Base-by-base conservation (phyloP, 2,888 invertebrate species). In the Sarcophaga carnaria region DNA sequence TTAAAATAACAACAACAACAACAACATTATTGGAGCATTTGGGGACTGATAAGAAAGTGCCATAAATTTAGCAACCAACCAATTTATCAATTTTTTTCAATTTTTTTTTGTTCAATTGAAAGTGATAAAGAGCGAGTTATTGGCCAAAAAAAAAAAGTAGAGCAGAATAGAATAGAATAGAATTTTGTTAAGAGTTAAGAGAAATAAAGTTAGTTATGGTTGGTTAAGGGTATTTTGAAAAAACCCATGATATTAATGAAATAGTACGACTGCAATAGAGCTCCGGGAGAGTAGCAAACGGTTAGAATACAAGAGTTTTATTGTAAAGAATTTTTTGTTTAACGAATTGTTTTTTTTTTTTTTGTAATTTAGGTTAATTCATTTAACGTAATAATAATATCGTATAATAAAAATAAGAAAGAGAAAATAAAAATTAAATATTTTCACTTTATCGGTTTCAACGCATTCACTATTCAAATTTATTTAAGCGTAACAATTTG, bases 261-360 rank as follows among this genome's bases (percentile, higher is more conserved):
- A 81, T 83, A 88, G 88, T 88, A 85, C 88, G 76, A 88, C 74
- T 80, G 82, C 85, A 83, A 86, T 74, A 70, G 88, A 85, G 81
- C 72, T 78, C 37, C 81, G 63, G 64, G 45, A 85, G 81, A 85
- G 85, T 83, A 20, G 77, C 79, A 83, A 80, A 71, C 82, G 85
- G 78, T 79, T 66, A 14, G 60, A 76, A 79, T 14, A 72, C 17
- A 14, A 14, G 17, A 54, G 54, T 54, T 54, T 54, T 54, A 54
- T 54, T 54, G 54, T 54, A 54, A 54, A 54, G 54, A 63, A 59
- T 67, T n/a, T 77, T 69, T 37, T 12, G 72, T 54, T 47, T 22
- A 59, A 67, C 66, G 69, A 59, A 69, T n/a, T 37, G 59, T 0
- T 54, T 17, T 37, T 54, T 54, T 17, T 62, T 66, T 72, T 71